A percentile compares a stretch with the other conserved stretches of the same genome.
These are phyloP conservation scores for Eufriesea mexicana DNA, from an alignment of 1,140 invertebrate species.

Conservation along the genomic window DNA sequence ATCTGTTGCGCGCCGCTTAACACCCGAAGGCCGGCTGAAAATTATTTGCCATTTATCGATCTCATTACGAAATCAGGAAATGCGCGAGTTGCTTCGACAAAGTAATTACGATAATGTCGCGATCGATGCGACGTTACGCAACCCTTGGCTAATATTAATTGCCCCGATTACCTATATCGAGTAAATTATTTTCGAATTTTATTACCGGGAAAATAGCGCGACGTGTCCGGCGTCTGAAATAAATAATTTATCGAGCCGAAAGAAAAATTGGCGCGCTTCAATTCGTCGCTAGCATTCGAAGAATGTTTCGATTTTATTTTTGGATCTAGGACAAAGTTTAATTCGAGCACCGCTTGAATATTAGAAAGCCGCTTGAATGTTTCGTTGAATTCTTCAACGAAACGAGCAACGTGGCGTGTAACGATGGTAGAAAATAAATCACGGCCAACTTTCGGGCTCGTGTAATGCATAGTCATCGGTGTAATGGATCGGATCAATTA, in stretches of 20 bases:
- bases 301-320: too few relatives aligned
- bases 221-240: too few relatives aligned
- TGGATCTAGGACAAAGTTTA: not conserved
- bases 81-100: not conserved
- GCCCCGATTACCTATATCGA: not conserved
- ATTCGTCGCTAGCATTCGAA: too few relatives aligned
- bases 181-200: not conserved
- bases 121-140: not conserved
- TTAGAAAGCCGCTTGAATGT: not conserved
- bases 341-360: not conserved
- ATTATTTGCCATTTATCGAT: not conserved
- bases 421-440: not conserved
- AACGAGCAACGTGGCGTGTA: not conserved
- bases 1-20: not conserved
- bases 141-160: not conserved
- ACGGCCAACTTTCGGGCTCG: not conserved
- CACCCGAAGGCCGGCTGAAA: not conserved
- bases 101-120: not conserved
- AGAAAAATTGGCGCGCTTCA: too few relatives aligned
- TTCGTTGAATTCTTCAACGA: not conserved
- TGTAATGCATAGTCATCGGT: not conserved
- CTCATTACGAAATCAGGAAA: not conserved
- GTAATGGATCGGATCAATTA: conserved; percentile 8
- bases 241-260: too few relatives aligned
- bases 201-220: not conserved